A percentile compares a stretch with the other conserved stretches of the same genome.
Evolutionary conservation across 2,113 vertebrate genomes (phyloP).

Genomic region (Clarias macrocephalus): DNA sequence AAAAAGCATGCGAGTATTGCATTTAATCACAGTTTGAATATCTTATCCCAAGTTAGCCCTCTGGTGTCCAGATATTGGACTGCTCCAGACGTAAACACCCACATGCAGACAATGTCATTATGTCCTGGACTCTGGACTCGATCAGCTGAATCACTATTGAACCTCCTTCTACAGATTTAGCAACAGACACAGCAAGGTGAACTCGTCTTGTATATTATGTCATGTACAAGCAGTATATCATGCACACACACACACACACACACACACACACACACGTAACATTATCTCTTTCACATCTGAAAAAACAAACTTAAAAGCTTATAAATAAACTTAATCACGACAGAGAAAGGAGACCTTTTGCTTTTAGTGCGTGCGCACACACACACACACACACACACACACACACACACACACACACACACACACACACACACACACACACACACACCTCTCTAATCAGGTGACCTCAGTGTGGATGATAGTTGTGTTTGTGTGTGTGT

Average conservation of each 20-base stretch:
- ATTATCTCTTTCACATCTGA: constrained; percentile 4
- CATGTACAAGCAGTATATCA: constrained; percentile 6
- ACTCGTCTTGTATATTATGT: not conserved
- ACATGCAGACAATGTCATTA: constrained; percentile 24
- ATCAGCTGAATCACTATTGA: constrained; percentile 7
- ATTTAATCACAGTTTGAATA: not conserved
- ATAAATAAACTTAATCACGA: not conserved
- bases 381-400: not conserved
- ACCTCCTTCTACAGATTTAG: constrained; percentile 22
- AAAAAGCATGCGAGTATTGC: not conserved
- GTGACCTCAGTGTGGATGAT: not conserved
- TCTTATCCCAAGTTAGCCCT: not conserved
- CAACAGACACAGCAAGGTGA: constrained; percentile 22
- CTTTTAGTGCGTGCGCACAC: not conserved
- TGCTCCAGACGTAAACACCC: constrained; percentile 27
- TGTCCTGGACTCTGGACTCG: constrained; percentile 17
- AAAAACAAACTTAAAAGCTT: constrained; percentile 24
- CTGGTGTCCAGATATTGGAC: not conserved
- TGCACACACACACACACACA: not conserved
- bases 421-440: too few species aligned
- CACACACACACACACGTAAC: not conserved
- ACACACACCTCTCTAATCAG: not conserved
- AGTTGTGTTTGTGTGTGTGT: not conserved
- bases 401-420: not conserved
- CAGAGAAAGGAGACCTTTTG: not conserved